Base-by-base conservation (phyloP, 1,140 invertebrate genomes). In the Idris sp. region DNA sequence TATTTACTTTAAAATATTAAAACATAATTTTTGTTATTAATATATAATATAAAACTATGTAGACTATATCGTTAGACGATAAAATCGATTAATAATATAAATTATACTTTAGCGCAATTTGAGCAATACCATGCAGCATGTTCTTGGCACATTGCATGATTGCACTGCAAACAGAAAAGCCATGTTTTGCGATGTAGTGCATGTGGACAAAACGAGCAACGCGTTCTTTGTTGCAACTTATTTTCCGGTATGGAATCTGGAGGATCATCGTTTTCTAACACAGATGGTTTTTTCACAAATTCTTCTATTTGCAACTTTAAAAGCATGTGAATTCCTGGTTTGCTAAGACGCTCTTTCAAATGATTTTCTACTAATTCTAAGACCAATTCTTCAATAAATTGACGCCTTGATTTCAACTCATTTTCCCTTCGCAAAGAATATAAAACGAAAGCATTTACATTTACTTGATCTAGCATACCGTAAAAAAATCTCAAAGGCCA, bases 401-500 rank as follows among this genome's bases (percentile, higher is more conserved):
- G 15, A 4, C 3, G 1, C 4, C 4, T 1, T n/a, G n/a, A 0
- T n/a, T n/a, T n/a, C n/a, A n/a, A n/a, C n/a, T n/a, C n/a, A n/a
- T 59, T 46, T 14, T 46, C 19, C 10, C 1, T 1, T 3, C 33
- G 43, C 26, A 49, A 36, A 4, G 40, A 40, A 35, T 28, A 64
- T 18, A 54, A 38, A 11, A 58, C 31, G n/a, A 33, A 46, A 1
- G 56, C 26, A 30, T 75, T 64, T 4, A 68, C 58, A 11, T 26
- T 26, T 1, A 51, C 56, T 19, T 59, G 56, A 33, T 74, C 53
- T 0, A 74, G 36, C 38, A 67, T 67, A 2, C 48, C 54, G 10
- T 51, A 83, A 61, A 84, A 84, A 16, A 83, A 49, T 15, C 59
- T 46, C 18, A 81, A 25, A 15, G 78, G 79, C 83, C 81, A 84